Evolutionary conservation across 1,140 invertebrate genomes (phyloP).

Genomic region (Marisa cornuarietis): DNA sequence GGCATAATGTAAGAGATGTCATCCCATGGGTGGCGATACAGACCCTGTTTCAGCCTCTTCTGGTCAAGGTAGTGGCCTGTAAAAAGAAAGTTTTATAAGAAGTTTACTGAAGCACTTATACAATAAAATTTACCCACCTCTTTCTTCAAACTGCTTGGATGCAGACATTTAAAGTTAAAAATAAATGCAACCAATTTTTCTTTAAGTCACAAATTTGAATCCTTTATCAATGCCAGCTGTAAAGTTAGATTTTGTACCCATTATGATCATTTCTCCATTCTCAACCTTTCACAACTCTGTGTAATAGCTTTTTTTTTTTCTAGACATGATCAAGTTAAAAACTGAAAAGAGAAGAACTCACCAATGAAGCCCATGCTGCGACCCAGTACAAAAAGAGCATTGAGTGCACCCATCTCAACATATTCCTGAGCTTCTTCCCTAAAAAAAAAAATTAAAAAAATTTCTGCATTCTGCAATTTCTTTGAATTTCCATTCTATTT

Average conservation of each 20-base stretch:
- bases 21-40: slow-evolving; percentile 99
- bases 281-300: no score
- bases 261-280: no score
- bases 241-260: no score
- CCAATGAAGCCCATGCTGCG: slow-evolving; percentile 98
- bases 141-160: no score
- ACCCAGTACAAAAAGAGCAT: slow-evolving; percentile 97
- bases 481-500: no score
- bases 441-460: slow-evolving; percentile 35
- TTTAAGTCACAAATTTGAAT: no score
- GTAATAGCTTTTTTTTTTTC: background rate
- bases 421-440: slow-evolving; percentile 98
- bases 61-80: slow-evolving; percentile 97
- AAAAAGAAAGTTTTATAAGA: slow-evolving; percentile 28
- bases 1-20: slow-evolving; percentile 98
- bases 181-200: no score
- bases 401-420: slow-evolving; percentile 96
- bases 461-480: background rate
- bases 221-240: no score
- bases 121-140: no score
- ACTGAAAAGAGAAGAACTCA: slow-evolving; percentile 60
- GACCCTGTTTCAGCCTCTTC: slow-evolving; percentile 96
- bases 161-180: no score
- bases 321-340: background rate
- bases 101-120: no score